Conservation (phyloP, 1,140 invertebrate genomes). For the Fopius arisanus region DNA sequence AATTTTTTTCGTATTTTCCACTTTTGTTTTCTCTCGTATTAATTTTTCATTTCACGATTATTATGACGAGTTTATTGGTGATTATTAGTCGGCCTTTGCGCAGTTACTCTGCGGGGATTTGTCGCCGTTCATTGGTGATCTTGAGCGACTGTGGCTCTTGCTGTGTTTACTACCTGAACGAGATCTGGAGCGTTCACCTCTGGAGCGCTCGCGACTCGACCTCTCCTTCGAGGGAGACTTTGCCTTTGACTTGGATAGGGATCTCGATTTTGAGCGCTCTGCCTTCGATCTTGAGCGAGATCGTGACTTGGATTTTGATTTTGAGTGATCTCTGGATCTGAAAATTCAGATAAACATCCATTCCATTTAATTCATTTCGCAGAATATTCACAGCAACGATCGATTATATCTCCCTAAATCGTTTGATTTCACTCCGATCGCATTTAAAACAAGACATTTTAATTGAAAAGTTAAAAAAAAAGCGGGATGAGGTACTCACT, state of each 20-base stretch:
- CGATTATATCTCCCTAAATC: not conserved
- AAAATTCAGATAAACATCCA: conserved; percentile 50
- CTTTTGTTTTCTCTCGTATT: not conserved
- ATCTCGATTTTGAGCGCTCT: conserved; percentile 69
- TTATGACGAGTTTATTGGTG: conserved; percentile 10
- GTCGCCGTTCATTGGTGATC: conserved; percentile 67
- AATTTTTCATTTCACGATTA: not conserved
- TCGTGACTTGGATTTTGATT: conserved; percentile 69
- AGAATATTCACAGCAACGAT: not conserved
- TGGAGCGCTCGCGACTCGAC: conserved; percentile 61
- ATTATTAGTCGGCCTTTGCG: conserved; percentile 52
- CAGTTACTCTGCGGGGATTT: conserved; percentile 63
- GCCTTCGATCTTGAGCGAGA: conserved; percentile 67
- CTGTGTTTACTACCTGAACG: conserved; percentile 65
- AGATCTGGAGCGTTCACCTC: conserved; percentile 62
- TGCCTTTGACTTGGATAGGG: conserved; percentile 68
- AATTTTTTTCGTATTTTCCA: not conserved
- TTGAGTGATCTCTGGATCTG: conserved; percentile 69
- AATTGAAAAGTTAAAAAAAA: conserved; percentile 26
- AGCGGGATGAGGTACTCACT: conserved; percentile 56
- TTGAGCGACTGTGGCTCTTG: conserved; percentile 66
- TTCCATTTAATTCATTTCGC: no score
- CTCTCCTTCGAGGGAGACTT: conserved; percentile 66
- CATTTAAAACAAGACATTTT: not conserved
- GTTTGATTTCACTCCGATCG: no score